Conservation (phyloP, 2,888 invertebrate genomes). For the Malthinus flaveolus region DNA sequence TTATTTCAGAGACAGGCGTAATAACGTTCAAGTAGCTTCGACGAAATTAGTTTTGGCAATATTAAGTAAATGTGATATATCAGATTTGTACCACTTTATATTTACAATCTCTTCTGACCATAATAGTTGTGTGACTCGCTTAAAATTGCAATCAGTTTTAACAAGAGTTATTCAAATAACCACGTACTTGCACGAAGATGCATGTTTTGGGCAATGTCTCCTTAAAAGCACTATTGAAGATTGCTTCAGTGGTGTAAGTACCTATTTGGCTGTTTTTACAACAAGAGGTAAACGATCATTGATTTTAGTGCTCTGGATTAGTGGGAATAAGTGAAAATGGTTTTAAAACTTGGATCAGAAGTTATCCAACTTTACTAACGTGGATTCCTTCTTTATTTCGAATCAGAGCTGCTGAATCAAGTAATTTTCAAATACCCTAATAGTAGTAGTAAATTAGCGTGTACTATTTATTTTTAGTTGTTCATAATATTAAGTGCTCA, state of each 20-base stretch:
- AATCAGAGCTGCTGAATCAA: constrained; percentile 62
- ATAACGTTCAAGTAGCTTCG: constrained; percentile 67
- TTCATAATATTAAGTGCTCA: constrained; percentile 64
- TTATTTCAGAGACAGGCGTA: constrained; percentile 61
- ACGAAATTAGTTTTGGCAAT: constrained; percentile 70
- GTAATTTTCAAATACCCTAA: constrained; percentile 46
- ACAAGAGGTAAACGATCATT: constrained; percentile 65
- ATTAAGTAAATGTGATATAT: constrained; percentile 66
- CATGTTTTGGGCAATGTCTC: constrained; percentile 63
- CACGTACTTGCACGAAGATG: constrained; percentile 65
- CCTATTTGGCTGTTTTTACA: constrained; percentile 55
- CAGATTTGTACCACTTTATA: constrained; percentile 67
- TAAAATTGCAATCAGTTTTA: constrained; percentile 64
- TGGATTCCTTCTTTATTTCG: constrained; percentile 70
- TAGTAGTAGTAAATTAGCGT: neutral
- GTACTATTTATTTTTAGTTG: constrained; percentile 46
- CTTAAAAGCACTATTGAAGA: constrained; percentile 70
- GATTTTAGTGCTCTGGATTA: constrained; percentile 69
- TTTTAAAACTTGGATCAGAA: constrained; percentile 72
- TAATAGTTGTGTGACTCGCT: constrained; percentile 72
- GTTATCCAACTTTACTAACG: constrained; percentile 63
- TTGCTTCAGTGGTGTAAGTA: constrained; percentile 76
- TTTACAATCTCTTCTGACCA: constrained; percentile 75
- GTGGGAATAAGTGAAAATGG: constrained; percentile 67
- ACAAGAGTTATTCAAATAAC: constrained; percentile 64